Base-by-base conservation (phyloP, 2,797 vertebrate species). In the Erpetoichthys calabaricus region DNA sequence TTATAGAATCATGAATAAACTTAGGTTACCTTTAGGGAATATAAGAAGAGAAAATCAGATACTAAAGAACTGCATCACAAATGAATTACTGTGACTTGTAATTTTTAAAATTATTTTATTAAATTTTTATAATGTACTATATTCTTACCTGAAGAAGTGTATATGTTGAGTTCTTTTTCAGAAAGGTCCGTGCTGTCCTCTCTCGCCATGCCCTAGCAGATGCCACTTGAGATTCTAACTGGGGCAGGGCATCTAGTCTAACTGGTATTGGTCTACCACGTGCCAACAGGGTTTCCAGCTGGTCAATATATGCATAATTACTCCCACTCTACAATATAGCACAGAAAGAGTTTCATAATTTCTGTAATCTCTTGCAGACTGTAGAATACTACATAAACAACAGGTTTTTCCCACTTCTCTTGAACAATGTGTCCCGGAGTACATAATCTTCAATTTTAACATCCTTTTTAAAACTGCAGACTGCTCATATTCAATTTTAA, bases 131-230 rank as follows among this genome's bases (percentile, higher is more conserved):
- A 25, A 25, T 25, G 25, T 25, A 25, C 25, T 25, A 25, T 25
- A 25, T 25, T 1, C 44, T 80, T 60, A 97, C 96, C 92, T 99
- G 94, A 1, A 97, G 82, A 55, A 99, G 73, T 0, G 83, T 94
- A 66, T 97, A 92, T 7, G 89, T 97, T 4, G 94, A 99, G 77
- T 98, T 99, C 75, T 98, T 99, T 75, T 97, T 99, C 47, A 99
- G 86, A 68, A 99, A 99, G 52, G 93, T 99, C 63, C 96, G 86
- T 1, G 78, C 94, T 0, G 96, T 98, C 61, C 96, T 86, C 64
- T 98, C 95, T 64, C 94, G 90, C 96, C 96, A 99, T 4, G 92
- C 88, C 5, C 94, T 82, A 0, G 96, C 93, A 1, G 96, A 86
- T 2, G 90, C 87, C 51, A 98, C 94, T 73, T 97, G 94, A 1